Percentiles rank a stretch among this genome's conserved stretches.
These are phyloP conservation scores for Zosterops borbonicus DNA, from an alignment of 2,113 vertebrate species.

Conservation along the genomic window DNA sequence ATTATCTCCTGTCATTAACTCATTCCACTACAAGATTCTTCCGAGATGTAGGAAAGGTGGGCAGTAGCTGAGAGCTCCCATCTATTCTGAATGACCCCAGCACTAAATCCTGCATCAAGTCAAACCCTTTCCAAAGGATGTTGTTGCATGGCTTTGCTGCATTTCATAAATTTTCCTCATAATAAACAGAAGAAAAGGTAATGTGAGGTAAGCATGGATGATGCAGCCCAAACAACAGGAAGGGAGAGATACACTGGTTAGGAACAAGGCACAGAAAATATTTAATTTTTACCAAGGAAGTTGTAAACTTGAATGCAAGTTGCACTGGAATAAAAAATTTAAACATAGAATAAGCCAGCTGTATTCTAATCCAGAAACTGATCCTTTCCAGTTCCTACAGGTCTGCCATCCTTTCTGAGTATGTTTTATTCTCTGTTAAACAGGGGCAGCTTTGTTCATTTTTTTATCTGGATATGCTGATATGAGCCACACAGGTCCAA, in stretches of 20 bases:
- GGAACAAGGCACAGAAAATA: background rate
- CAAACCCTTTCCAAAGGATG: background rate
- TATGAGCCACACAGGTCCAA: rapidly evolving
- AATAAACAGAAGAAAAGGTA: background rate
- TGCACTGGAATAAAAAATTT: background rate
- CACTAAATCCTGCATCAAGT: background rate
- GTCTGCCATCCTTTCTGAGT: background rate
- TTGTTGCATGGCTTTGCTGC: background rate
- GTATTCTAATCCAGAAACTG: background rate
- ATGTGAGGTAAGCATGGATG: background rate
- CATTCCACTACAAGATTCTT: background rate
- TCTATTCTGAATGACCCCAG: background rate
- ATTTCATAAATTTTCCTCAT: background rate
- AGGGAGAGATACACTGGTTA: background rate
- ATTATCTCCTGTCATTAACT: background rate
- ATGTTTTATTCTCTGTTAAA: background rate
- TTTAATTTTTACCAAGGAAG: background rate
- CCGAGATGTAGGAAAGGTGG: rapidly evolving
- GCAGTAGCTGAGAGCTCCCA: background rate
- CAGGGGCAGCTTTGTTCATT: rapidly evolving
- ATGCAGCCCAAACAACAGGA: background rate
- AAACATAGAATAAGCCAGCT: background rate
- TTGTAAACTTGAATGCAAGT: background rate
- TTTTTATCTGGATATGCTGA: rapidly evolving
- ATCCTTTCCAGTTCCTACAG: background rate